Evolutionary conservation across 1,140 invertebrate genomes (phyloP), one percentile per base, ranked within the genome.

Genomic region (Drosophila willistoni): DNA sequence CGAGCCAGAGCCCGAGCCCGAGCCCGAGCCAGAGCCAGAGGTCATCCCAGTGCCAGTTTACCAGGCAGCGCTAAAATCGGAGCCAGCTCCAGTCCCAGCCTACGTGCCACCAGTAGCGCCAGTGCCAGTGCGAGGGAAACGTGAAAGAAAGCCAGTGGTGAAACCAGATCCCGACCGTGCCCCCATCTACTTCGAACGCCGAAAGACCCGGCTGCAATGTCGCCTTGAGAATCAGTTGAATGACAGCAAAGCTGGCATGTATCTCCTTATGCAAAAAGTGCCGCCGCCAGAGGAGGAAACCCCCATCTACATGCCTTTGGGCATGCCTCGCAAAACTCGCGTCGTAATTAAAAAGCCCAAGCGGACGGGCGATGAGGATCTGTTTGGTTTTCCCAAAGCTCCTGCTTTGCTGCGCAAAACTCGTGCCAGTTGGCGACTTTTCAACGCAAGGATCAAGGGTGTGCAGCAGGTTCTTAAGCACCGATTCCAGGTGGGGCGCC

Each of bases 361-460:
- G 10, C 61, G 0, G 7, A 17, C 56, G 19, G 29, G 0, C 13
- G 36, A 51, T 13, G 75, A 74, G 2, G 54, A 64, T 42, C 34
- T 74, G 0, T 1, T 1, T 2, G 85, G 85, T n/a, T 90, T 85
- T 25, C 14, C 7, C 7, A 79, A 73, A 41, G 14, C 36, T 7
- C 19, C 44, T 6, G 7, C 9, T 0, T 13, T 42, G 5, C 72
- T 72, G 81, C 61, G 65, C 0, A 90, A 79, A 25, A 56, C 81
- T 2, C 68, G 81, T 5, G 81, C 73, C 22, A 89, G 85, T 55
- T 90, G 82, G 73, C 71, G 85, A 2, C 72, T 86, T 4, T 90
- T 85, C 73, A 79, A 71, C 19, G 33, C 71, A 6, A 61, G 76
- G 1, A 47, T 85, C 3, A 75, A 74, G 17, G 63, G 66, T 1